Percentiles rank a stretch among this genome's conserved stretches.
Evolutionary conservation across 1,140 invertebrate species (phyloP).

Genomic region (Kradibia gibbosae): DNA sequence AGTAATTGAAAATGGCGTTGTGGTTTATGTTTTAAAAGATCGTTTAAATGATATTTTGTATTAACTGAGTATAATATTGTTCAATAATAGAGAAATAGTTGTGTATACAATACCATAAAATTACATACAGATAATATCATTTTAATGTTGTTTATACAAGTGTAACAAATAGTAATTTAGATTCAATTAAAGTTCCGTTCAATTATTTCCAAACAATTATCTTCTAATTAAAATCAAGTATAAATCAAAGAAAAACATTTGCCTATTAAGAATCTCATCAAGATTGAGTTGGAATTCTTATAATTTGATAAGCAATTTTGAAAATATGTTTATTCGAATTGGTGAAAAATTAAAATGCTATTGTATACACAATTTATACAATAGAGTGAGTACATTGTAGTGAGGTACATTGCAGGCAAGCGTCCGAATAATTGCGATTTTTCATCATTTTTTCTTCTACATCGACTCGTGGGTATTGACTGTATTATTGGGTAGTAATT

Average conservation of each 20-base stretch:
- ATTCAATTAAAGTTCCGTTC: background rate
- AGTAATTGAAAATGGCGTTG: background rate
- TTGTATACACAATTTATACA: background rate
- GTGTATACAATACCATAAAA: background rate
- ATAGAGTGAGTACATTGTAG: background rate
- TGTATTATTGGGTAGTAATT: constrained; percentile 17
- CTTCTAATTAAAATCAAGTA: too few relatives aligned
- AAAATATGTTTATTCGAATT: too few relatives aligned
- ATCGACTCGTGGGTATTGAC: constrained; percentile 18
- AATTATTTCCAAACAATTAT: background rate
- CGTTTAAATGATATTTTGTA: constrained; percentile 14
- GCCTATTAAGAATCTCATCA: too few relatives aligned
- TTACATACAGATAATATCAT: background rate
- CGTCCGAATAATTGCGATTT: background rate
- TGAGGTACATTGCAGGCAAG: constrained; percentile 21
- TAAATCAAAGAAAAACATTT: too few relatives aligned
- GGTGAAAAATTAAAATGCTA: background rate
- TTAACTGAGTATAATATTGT: background rate
- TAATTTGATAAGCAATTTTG: too few relatives aligned
- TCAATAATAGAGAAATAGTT: background rate
- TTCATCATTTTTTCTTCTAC: constrained; percentile 13
- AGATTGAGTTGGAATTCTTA: too few relatives aligned
- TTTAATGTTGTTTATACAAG: background rate
- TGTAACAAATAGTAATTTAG: background rate
- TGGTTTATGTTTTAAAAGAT: background rate